phyloP scores from a whole-genome alignment of 2,113 vertebrate species.

The Ceuthmochares aereus region DNA sequence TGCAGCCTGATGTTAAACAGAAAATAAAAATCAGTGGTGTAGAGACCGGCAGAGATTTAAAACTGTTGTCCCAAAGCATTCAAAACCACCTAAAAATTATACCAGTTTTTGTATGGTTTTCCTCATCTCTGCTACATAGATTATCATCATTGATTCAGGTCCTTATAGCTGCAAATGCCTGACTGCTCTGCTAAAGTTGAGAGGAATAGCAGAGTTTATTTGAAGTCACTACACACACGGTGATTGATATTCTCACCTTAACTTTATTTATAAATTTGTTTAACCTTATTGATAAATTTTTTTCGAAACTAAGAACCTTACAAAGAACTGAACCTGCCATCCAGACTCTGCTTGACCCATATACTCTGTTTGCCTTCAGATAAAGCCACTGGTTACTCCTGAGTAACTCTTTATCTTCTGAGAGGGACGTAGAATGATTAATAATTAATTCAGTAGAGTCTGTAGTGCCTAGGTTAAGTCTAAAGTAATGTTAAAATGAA shows the following conservation, averaged over 20 bases:
- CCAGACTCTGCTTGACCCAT: neutral
- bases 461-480: neutral
- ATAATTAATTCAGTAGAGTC: neutral
- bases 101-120: rapidly evolving
- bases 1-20: neutral
- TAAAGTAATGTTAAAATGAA: neutral
- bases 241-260: neutral
- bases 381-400: neutral
- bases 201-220: neutral
- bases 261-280: too few relatives aligned
- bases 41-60: neutral
- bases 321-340: neutral
- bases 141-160: too few relatives aligned
- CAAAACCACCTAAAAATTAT: neutral
- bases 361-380: neutral
- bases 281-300: neutral
- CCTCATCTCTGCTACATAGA: neutral
- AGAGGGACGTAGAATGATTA: neutral
- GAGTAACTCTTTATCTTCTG: neutral
- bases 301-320: neutral
- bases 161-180: neutral
- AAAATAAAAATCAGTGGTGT: neutral
- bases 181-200: neutral
- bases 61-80: neutral
- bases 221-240: neutral